Evolutionary conservation across 35 echinoderm and acorn worm genomes (phyloP).

Genomic region (Diadema setosum): DNA sequence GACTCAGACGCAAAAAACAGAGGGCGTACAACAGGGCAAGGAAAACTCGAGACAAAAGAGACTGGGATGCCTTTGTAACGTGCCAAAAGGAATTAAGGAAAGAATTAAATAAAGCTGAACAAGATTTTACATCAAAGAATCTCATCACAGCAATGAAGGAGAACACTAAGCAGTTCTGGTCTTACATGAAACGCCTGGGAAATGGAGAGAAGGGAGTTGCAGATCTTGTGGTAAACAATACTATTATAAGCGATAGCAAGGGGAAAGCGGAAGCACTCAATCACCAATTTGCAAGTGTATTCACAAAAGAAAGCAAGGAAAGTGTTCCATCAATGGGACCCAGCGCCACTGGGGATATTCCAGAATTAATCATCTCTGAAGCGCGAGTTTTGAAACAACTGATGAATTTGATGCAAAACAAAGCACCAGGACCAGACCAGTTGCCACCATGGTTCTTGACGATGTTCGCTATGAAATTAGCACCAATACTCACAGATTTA

Average conservation of each 20-base stretch:
- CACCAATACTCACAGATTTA: constrained; percentile 8
- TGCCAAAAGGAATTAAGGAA: background rate
- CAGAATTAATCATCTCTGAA: background rate
- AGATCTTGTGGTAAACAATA: background rate
- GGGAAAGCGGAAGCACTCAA: constrained; percentile 27
- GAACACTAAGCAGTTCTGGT: constrained; percentile 24
- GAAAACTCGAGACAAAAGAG: background rate
- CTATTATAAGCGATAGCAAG: constrained; percentile 14
- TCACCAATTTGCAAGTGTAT: constrained; percentile 12
- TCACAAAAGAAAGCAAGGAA: background rate
- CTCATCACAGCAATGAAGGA: background rate
- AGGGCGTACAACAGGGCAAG: background rate
- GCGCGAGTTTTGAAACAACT: background rate
- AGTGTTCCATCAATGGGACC: background rate
- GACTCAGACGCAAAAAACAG: background rate
- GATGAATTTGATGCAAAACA: background rate
- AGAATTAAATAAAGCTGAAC: background rate
- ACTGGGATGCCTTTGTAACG: background rate
- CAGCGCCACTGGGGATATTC: background rate
- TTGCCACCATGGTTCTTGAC: constrained; percentile 27
- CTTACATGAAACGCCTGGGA: background rate
- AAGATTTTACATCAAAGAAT: background rate
- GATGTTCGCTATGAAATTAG: background rate
- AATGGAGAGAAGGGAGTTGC: constrained; percentile 17
- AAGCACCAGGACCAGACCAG: constrained; percentile 40